A percentile compares a stretch with the other conserved stretches of the same genome.
Conservation (phyloP, 2,797 vertebrate genomes). For the Taenioides sp. region DNA sequence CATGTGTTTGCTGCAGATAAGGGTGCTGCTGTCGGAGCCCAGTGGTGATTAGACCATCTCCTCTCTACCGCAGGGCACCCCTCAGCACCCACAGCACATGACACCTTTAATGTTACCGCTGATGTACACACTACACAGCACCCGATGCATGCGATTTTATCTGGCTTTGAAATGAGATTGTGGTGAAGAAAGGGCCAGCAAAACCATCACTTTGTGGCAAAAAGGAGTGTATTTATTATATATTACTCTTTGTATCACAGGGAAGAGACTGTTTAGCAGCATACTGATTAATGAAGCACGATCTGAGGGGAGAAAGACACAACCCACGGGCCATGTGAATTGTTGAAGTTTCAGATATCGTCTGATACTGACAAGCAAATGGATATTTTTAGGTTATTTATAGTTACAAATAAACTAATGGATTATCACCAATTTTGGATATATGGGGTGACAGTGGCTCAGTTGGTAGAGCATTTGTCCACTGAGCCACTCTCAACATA, state of each 20-base stretch:
- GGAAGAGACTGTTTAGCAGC: neutral
- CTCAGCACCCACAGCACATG: conserved; percentile 43
- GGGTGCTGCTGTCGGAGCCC: conserved; percentile 33
- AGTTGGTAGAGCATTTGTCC: no score
- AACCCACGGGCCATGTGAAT: no score
- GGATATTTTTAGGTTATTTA: no score
- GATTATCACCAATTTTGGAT: no score
- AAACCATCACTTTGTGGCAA: conserved; percentile 9
- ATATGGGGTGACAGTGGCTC: no score
- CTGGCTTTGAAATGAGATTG: conserved; percentile 28
- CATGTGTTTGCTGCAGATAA: conserved; percentile 47
- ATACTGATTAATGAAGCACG: no score
- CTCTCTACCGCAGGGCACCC: conserved; percentile 47
- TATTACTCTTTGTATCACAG: neutral
- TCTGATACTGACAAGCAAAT: no score
- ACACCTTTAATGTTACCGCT: conserved; percentile 47
- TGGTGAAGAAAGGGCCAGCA: conserved; percentile 13
- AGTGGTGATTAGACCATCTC: conserved; percentile 59
- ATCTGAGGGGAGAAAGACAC: no score
- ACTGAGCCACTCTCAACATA: no score
- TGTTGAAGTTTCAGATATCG: no score
- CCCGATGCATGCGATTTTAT: conserved; percentile 35
- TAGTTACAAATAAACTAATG: no score
- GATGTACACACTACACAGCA: conserved; percentile 39
- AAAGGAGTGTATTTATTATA: neutral